Evolutionary conservation across 2,797 vertebrate genomes (phyloP).

Genomic region (Tiaroga cobitis): DNA sequence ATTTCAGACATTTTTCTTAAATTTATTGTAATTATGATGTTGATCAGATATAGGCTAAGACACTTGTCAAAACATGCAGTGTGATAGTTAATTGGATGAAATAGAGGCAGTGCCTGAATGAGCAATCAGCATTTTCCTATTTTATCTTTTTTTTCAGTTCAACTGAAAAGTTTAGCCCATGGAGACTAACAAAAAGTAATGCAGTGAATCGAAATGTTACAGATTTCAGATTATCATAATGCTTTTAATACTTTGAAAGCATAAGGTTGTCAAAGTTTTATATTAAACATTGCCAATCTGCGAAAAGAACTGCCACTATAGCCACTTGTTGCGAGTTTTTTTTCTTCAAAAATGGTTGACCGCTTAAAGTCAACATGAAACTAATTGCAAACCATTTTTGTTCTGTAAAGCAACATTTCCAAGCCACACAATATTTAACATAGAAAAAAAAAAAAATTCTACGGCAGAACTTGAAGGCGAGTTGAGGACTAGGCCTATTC

Average conservation of each 20-base stretch:
- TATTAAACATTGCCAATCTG: not conserved
- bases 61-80: not conserved
- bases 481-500: not conserved
- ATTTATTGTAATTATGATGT: not conserved
- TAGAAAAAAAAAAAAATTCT: not conserved
- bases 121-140: no score
- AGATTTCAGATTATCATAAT: not conserved
- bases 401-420: not conserved
- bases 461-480: not conserved
- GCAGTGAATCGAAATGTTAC: not conserved
- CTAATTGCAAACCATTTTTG: conserved; percentile 7
- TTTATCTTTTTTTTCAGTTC: not conserved
- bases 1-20: not conserved
- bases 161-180: not conserved
- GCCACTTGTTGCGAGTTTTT: not conserved
- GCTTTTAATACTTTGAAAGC: not conserved
- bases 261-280: not conserved
- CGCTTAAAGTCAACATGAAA: conserved; percentile 3
- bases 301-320: not conserved
- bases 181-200: not conserved
- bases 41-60: not conserved
- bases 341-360: not conserved
- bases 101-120: not conserved
- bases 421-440: not conserved
- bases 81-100: not conserved